Percentiles rank a stretch among this genome's conserved stretches.
Evolutionary conservation across 2,113 vertebrate genomes (phyloP).

Genomic region (Pygoscelis antarcticus): DNA sequence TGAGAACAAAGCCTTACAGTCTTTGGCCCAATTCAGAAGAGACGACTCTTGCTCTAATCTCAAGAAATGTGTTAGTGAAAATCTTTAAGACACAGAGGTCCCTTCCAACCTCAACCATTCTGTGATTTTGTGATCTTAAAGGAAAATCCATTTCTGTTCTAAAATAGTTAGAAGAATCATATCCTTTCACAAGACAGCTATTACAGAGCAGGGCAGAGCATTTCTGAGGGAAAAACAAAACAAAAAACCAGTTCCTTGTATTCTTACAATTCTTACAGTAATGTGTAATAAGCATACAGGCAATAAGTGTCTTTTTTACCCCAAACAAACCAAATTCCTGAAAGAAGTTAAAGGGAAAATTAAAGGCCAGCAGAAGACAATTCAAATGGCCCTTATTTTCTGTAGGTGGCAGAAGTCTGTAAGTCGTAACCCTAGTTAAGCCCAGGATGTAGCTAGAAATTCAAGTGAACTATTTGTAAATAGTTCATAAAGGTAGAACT

Average conservation of each 20-base stretch:
- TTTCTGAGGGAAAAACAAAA: not conserved
- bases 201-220: not conserved
- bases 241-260: not conserved
- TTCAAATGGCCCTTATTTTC: not conserved
- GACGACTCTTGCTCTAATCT: not conserved
- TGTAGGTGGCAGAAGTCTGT: not conserved
- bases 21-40: not conserved
- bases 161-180: not conserved
- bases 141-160: not conserved
- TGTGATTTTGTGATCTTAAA: not conserved
- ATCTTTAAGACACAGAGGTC: not conserved
- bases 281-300: accelerated
- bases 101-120: not conserved
- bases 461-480: not conserved
- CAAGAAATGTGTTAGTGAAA: not conserved
- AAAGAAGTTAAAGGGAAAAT: too few species aligned
- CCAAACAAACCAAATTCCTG: too few species aligned
- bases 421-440: not conserved
- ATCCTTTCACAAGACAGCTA: too few species aligned
- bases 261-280: not conserved
- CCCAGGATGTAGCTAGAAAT: not conserved
- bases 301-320: not conserved
- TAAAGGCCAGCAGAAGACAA: not conserved
- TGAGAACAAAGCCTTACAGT: not conserved
- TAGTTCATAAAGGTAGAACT: not conserved